phyloP scores from a whole-genome alignment of 2,113 vertebrate genomes.

The Elephas maximus region DNA sequence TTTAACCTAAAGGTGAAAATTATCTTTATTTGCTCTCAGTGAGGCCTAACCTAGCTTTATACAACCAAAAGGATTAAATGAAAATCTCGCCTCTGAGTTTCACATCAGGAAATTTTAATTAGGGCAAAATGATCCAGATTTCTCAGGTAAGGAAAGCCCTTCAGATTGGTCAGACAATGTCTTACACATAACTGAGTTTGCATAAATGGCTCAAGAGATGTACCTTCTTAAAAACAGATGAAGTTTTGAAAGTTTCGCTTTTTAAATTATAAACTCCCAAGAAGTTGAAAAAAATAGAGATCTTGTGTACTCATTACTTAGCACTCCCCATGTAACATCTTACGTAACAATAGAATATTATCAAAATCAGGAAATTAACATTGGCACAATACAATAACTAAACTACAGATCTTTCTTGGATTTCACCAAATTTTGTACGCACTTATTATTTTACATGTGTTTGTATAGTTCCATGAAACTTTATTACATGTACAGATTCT shows the following conservation, averaged over 20 bases:
- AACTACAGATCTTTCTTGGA: not conserved
- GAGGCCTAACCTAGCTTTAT: not conserved
- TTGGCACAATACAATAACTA: too few relatives aligned
- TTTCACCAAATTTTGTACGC: not conserved
- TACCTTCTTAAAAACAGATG: not conserved
- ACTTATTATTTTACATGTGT: not conserved
- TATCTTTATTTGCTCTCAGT: not conserved
- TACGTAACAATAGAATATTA: not conserved
- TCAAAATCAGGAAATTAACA: not conserved
- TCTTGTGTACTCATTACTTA: not conserved
- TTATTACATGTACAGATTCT: too few relatives aligned
- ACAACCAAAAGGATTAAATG: not conserved
- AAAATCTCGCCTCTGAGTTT: not conserved
- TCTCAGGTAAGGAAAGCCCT: not conserved
- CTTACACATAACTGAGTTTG: not conserved
- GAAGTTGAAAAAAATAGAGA: not conserved
- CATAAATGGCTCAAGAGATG: not conserved
- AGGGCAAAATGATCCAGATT: not conserved
- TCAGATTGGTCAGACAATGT: not conserved
- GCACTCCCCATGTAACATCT: not conserved
- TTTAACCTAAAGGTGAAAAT: constrained; percentile 52
- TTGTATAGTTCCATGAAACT: not conserved
- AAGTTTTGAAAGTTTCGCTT: not conserved
- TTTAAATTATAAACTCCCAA: not conserved
- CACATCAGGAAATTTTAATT: not conserved